These are phyloP conservation scores for Vanessa atalanta DNA, from an alignment of 1,140 invertebrate genomes.

Conservation along the genomic window DNA sequence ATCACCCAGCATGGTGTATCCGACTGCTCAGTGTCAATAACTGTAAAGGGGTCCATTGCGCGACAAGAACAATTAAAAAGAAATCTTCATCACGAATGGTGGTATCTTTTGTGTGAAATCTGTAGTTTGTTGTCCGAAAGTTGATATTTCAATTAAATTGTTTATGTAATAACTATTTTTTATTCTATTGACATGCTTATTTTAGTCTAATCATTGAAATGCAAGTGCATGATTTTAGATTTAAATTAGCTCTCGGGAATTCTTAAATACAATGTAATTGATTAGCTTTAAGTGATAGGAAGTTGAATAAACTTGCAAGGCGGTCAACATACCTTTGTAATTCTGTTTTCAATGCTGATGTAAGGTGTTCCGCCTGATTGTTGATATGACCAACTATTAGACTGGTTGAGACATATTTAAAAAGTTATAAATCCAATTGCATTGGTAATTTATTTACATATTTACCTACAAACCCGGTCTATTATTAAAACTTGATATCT, in stretches of 20 bases:
- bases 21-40: slow-evolving; percentile 14
- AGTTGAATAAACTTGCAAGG: slow-evolving; percentile 33
- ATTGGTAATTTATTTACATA: slow-evolving; percentile 5
- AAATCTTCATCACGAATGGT: slow-evolving; percentile 28
- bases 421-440: slow-evolving; percentile 23
- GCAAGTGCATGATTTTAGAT: slow-evolving; percentile 71
- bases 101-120: slow-evolving; percentile 62
- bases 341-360: slow-evolving; percentile 46
- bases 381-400: slow-evolving; percentile 45
- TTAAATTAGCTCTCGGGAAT: slow-evolving; percentile 67
- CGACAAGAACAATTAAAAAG: slow-evolving; percentile 11
- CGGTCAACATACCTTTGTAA: slow-evolving; percentile 51
- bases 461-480: background rate
- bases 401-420: slow-evolving; percentile 59
- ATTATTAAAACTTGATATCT: slow-evolving; percentile 4
- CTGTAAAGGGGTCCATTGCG: slow-evolving; percentile 16
- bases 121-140: slow-evolving; percentile 78
- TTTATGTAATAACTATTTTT: slow-evolving; percentile 77
- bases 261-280: slow-evolving; percentile 56
- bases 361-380: slow-evolving; percentile 59
- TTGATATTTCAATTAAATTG: slow-evolving; percentile 78
- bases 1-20: slow-evolving; percentile 6
- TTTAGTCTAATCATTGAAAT: slow-evolving; percentile 73
- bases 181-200: slow-evolving; percentile 79
- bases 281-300: slow-evolving; percentile 64